These are phyloP conservation scores for Suillia variegata DNA, from an alignment of 2,888 invertebrate genomes.

Conservation along the genomic window DNA sequence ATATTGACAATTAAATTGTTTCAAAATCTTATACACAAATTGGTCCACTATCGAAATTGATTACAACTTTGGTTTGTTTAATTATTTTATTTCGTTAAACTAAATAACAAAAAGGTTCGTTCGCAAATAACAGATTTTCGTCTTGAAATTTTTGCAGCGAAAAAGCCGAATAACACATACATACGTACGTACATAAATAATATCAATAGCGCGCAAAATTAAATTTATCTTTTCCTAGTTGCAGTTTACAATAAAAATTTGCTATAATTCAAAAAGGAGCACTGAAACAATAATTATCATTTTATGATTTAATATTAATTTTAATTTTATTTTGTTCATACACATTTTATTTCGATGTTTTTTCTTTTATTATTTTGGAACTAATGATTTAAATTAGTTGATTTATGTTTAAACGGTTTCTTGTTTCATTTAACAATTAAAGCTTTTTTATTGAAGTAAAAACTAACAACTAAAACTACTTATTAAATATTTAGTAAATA, in stretches of 20 bases:
- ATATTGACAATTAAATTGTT: too few species aligned
- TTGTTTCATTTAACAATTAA: conserved; percentile 18
- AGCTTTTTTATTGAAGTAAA: conserved; percentile 37
- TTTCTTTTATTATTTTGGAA: not conserved
- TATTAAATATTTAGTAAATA: conserved; percentile 17
- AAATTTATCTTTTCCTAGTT: not conserved
- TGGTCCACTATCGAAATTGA: conserved; percentile 59
- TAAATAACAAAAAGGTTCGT: conserved; percentile 10
- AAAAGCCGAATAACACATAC: not conserved
- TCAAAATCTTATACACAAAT: conserved; percentile 58
- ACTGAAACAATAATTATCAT: not conserved
- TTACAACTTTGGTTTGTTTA: conserved; percentile 37
- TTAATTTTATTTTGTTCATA: not conserved
- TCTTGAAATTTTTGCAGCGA: not conserved
- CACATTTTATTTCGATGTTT: not conserved
- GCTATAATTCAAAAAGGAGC: not conserved
- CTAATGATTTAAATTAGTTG: not conserved
- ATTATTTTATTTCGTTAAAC: conserved; percentile 6
- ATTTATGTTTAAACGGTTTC: not conserved
- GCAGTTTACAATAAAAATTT: not conserved
- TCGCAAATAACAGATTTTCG: conserved; percentile 22
- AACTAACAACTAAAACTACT: conserved; percentile 47
- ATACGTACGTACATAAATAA: too few species aligned
- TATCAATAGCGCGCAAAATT: not conserved
- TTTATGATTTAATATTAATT: conserved; percentile 1